Percentiles rank a stretch among this genome's conserved stretches.
Evolutionary conservation across 2,797 vertebrate species (phyloP).

Genomic region (Xenops minutus): DNA sequence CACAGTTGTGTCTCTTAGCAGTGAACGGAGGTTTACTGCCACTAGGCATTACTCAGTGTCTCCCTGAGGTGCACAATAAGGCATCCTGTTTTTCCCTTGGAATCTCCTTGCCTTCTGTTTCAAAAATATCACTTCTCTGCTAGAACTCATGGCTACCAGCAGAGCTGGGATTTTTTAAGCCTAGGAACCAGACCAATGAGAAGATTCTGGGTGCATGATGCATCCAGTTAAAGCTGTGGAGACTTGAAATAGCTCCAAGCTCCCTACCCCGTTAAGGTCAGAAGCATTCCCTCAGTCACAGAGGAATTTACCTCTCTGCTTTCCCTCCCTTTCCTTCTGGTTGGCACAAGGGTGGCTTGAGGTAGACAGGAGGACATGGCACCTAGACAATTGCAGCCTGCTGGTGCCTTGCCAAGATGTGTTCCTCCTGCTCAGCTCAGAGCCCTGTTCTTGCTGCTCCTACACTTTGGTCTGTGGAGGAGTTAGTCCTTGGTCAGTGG

Average conservation of each 20-base stretch:
- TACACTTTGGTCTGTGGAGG: background rate
- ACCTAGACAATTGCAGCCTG: background rate
- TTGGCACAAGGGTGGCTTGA: background rate
- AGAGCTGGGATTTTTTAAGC: background rate
- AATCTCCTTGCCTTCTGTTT: constrained; percentile 37
- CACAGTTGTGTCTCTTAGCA: constrained; percentile 15
- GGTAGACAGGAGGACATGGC: background rate
- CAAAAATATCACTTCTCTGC: constrained; percentile 20
- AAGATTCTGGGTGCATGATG: background rate
- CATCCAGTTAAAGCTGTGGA: background rate
- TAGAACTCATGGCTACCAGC: constrained; percentile 5
- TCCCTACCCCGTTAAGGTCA: background rate
- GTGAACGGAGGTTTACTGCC: constrained; percentile 1
- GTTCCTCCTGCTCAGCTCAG: background rate
- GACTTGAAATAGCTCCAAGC: background rate
- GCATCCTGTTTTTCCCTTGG: constrained; percentile 44
- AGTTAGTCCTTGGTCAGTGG: background rate
- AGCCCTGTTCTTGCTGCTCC: background rate
- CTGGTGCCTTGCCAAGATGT: background rate
- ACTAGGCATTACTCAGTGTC: background rate
- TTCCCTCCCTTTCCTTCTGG: background rate
- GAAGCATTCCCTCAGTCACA: background rate
- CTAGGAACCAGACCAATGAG: background rate
- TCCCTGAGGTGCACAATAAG: constrained; percentile 16
- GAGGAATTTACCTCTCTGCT: background rate